phyloP scores from a whole-genome alignment of 1,140 invertebrate genomes.

The Drosophila tsacasi region DNA sequence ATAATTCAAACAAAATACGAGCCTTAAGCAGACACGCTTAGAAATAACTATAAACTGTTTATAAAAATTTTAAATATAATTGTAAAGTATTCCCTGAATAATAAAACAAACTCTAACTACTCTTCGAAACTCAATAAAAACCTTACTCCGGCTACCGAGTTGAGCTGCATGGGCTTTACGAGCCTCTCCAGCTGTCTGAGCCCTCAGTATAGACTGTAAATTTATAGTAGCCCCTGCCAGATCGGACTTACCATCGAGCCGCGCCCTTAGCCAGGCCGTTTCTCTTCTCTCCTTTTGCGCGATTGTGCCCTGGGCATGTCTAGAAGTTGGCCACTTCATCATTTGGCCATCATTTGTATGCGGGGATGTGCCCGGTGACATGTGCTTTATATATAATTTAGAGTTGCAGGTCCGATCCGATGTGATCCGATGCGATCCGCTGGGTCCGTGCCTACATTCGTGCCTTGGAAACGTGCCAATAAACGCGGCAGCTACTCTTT shows the following conservation, averaged over 20 bases:
- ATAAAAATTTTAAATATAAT: neutral
- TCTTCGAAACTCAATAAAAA: neutral
- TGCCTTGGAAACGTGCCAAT: constrained; percentile 69
- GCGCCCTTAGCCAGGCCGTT: constrained; percentile 54
- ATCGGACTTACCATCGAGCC: constrained; percentile 30
- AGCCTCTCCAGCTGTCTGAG: constrained; percentile 10
- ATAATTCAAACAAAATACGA: constrained; percentile 30
- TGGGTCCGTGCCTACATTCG: constrained; percentile 58
- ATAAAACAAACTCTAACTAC: neutral
- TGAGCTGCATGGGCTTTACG: neutral
- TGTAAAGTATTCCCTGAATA: neutral
- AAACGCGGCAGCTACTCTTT: neutral
- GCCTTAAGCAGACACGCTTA: neutral
- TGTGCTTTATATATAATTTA: constrained; percentile 85
- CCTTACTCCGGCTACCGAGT: neutral
- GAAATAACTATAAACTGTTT: neutral
- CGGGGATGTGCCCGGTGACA: constrained; percentile 75
- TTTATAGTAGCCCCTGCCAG: constrained; percentile 22
- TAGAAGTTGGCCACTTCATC: constrained; percentile 66
- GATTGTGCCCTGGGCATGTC: constrained; percentile 73
- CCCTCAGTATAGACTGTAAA: neutral
- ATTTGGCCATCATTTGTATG: constrained; percentile 72
- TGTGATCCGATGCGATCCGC: constrained; percentile 22
- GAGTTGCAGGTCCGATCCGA: constrained; percentile 69
- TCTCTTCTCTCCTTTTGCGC: constrained; percentile 28